Base-by-base conservation (phyloP, 92 coral and sea anemone genomes). In the Chrysogorgia sp. region DNA sequence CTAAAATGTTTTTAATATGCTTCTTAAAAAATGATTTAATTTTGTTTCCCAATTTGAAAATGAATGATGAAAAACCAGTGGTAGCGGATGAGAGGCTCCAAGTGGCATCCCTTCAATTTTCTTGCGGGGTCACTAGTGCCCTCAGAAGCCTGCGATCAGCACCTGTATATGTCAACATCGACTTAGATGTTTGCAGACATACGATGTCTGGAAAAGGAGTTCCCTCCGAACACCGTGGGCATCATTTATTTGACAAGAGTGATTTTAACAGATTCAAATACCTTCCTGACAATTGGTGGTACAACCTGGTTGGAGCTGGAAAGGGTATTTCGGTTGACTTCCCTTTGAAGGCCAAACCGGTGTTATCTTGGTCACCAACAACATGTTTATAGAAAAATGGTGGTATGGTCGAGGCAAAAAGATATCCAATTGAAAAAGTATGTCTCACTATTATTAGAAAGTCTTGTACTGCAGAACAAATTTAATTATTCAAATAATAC, bases 251-350 rank as follows among this genome's bases (percentile, higher is more conserved):
- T 56, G 9, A 48, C 17, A 79, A 31, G 53, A 37, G 82, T 10
- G 91, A 87, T 64, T 62, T 83, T 13, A 21, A 5, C 5, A 68
- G 60, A 34, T 66, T 83, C 10, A 71, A 61, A 40, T 40, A 71
- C 63, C 67, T 87, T 0, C 85, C 91, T 25, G 15, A 15, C 3
- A 33, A 83, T 53, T 87, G 88, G 91, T 88, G 86, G 85, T 88
- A 83, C 70, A 70, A 65, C 35, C 40, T 83, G 20, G 61, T 65
- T 83, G 86, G 62, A 45, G 82, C 83, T 83, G 91, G 86, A 19
- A 76, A 87, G 45, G 91, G 88, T 2, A 43, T 75, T 37, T 37
- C 91, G 1, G 72, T 88, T 5, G 88, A 88, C 58, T 88, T 74
- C 28, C 83, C 79, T 29, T 25, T 83, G 30, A 83, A 77, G 52